These are phyloP conservation scores for Polypedilum pembai DNA, from an alignment of 1,140 invertebrate species.

Conservation along the genomic window DNA sequence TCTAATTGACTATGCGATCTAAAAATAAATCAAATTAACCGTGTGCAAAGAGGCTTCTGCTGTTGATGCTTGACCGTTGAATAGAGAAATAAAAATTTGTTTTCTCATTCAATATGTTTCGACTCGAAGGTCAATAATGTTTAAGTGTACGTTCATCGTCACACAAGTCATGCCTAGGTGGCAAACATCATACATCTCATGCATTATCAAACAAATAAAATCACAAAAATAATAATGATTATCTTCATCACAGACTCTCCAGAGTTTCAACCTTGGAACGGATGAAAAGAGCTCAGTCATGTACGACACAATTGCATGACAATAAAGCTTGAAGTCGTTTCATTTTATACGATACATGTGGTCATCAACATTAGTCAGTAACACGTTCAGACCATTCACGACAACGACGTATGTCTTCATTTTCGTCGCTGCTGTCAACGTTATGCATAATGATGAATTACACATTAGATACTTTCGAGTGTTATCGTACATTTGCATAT, in stretches of 20 bases:
- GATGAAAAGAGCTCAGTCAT: not conserved
- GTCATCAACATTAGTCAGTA: constrained; percentile 17
- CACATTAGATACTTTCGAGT: not conserved
- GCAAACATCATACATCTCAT: too few relatives aligned
- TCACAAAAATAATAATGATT: too few relatives aligned
- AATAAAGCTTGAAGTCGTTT: not conserved
- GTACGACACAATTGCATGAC: constrained; percentile 10
- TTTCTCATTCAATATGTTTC: too few relatives aligned
- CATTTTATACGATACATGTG: not conserved
- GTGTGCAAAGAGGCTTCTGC: not conserved
- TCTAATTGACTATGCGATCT: not conserved
- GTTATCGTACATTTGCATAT: constrained; percentile 2
- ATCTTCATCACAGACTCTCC: not conserved
- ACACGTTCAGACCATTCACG: not conserved
- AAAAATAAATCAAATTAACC: constrained; percentile 14
- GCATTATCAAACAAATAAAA: too few relatives aligned
- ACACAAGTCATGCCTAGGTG: too few relatives aligned
- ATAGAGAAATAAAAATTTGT: too few relatives aligned
- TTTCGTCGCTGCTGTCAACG: not conserved
- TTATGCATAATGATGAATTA: constrained; percentile 16
- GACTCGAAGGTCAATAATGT: too few relatives aligned
- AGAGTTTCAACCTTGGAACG: not conserved
- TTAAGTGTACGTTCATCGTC: too few relatives aligned
- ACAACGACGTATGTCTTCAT: not conserved
- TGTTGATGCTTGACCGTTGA: too few relatives aligned